These are phyloP conservation scores for Cremastinae sp. DNA, from an alignment of 2,888 invertebrate species.

Conservation along the genomic window DNA sequence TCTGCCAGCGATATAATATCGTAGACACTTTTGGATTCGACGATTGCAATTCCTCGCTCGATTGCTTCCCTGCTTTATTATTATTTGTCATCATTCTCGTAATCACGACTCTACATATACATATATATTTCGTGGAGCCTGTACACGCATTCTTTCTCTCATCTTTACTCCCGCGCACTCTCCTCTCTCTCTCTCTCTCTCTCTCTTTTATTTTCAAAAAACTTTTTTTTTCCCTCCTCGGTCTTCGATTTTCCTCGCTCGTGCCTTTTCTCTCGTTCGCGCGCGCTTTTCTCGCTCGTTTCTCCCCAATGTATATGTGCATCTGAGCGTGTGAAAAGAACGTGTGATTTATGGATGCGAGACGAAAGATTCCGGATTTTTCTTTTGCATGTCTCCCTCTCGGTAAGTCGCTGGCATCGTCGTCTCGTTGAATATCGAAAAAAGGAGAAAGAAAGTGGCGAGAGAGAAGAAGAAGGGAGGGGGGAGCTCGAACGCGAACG, in stretches of 20 bases:
- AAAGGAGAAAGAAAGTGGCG: no score
- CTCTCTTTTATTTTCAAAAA: background rate
- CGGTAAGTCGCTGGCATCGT: no score
- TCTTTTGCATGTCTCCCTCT: constrained; percentile 33
- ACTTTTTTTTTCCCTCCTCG: background rate
- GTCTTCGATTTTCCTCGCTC: background rate
- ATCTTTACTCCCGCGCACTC: no score
- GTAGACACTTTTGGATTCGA: background rate
- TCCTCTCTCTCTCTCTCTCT: no score
- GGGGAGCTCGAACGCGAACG: constrained; percentile 5
- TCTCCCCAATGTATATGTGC: constrained; percentile 22
- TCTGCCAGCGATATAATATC: no score
- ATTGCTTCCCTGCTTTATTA: background rate
- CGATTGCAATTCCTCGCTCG: background rate
- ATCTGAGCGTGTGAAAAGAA: constrained; percentile 12
- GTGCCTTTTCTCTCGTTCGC: background rate
- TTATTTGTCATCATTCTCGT: background rate
- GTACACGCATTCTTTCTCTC: no score
- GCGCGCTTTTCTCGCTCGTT: background rate
- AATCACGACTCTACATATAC: background rate
- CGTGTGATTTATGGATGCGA: constrained; percentile 51
- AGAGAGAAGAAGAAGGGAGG: background rate
- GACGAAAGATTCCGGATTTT: constrained; percentile 51
- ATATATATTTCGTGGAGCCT: background rate
- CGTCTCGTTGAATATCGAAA: no score